Conservation (phyloP, 2,113 vertebrate genomes). For the Notarius lentiginosus region DNA sequence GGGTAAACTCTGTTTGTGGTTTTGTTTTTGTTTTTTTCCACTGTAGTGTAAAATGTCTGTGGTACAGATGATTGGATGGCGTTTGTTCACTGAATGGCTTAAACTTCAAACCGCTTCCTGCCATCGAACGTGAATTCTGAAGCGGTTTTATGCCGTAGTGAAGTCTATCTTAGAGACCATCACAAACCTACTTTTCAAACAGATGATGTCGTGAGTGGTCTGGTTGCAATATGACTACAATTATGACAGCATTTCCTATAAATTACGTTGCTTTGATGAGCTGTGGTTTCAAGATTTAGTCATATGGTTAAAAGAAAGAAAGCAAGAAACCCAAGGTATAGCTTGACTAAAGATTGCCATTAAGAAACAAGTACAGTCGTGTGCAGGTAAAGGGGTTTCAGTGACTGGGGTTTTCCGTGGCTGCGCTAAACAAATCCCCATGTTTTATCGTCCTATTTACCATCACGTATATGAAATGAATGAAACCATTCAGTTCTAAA, state of each 20-base stretch:
- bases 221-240: conserved; percentile 26
- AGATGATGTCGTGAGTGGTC: conserved; percentile 18
- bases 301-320: conserved; percentile 26
- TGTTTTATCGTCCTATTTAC: background rate
- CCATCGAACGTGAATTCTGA: background rate
- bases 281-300: conserved; percentile 38
- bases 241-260: conserved; percentile 27
- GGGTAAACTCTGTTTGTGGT: background rate
- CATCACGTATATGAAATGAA: too few relatives aligned
- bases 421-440: background rate
- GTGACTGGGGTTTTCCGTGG: conserved; percentile 5
- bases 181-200: conserved; percentile 14
- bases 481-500: background rate
- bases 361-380: conserved; percentile 23
- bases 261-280: conserved; percentile 34
- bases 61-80: background rate
- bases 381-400: background rate
- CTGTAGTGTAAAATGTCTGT: background rate
- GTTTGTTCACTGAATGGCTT: background rate
- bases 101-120: background rate
- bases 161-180: background rate
- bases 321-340: conserved; percentile 17
- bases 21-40: background rate
- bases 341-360: conserved; percentile 11
- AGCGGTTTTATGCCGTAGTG: background rate